Evolutionary conservation across 2,113 vertebrate species (phyloP).

Genomic region (Morone saxatilis): DNA sequence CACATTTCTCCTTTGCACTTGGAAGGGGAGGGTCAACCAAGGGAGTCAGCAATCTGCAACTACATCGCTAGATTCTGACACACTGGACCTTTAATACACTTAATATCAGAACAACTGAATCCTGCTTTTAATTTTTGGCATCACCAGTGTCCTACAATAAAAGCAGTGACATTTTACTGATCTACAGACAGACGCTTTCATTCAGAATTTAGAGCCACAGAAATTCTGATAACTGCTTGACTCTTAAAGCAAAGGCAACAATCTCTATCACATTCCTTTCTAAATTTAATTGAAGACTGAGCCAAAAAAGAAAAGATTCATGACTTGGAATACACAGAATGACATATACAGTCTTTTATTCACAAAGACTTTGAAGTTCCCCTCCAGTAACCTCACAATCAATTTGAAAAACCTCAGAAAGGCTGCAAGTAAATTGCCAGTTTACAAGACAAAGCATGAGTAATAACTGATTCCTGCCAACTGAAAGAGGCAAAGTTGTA

Average conservation of each 20-base stretch:
- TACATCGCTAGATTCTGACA: no score
- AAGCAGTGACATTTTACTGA: constrained; percentile 19
- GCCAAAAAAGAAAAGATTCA: constrained; percentile 26
- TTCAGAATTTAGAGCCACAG: constrained; percentile 15
- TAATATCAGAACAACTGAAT: constrained; percentile 6
- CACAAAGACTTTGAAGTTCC: constrained; percentile 45
- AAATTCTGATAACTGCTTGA: constrained; percentile 7
- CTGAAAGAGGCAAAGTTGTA: constrained; percentile 28
- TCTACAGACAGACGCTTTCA: neutral
- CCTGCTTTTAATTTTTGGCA: neutral
- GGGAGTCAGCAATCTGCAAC: no score
- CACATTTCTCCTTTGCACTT: no score
- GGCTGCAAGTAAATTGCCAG: constrained; percentile 37
- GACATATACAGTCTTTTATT: constrained; percentile 45
- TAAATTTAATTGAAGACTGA: constrained; percentile 28
- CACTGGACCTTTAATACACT: constrained; percentile 6
- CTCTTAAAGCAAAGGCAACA: constrained; percentile 16
- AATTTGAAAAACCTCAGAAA: constrained; percentile 49
- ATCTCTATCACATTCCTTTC: constrained; percentile 15
- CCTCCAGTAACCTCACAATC: constrained; percentile 54
- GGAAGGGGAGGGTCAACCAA: no score
- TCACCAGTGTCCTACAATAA: neutral
- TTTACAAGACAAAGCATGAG: constrained; percentile 59
- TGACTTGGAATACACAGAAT: constrained; percentile 27
- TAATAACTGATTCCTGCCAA: constrained; percentile 45